Base-by-base conservation (phyloP, 2,797 vertebrate species). In the Oreochromis grahami region DNA sequence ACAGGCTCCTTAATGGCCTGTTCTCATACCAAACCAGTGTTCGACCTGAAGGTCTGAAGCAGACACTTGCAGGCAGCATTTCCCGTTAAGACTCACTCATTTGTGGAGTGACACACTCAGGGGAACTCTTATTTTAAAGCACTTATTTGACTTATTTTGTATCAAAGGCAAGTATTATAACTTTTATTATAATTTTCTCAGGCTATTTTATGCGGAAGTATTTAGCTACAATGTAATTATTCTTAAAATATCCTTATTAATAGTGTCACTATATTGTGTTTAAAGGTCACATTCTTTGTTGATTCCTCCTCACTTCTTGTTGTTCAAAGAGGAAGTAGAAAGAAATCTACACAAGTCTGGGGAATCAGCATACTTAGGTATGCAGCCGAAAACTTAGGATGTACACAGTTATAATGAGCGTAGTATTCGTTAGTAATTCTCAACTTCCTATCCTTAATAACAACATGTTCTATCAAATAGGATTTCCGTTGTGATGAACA, bases 41-140 rank as follows among this genome's bases (percentile, higher is more conserved):
- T 19, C 24, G 0, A 1, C 24, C 43, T 50, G 15, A 13, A 6
- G 10, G 1, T 10, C 26, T 32, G 1, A 50, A 29, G 70, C 10
- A 32, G 26, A 50, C 29, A 0, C 45, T n/a, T 50, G 45, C 45
- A 19, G 43, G 26, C 63, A 50, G 43, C 26, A 74, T 32, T 74
- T 74, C 8, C 38, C 43, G 36, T 24, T 68, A 68, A 43, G 63
- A 68, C 36, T 70, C 36, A 74, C 58, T 50, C 26, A n/a, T 48
- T 74, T 32, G 43, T 74, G 19, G 43, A 50, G 3, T n/a, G 26
- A 50, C 15, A 19, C 1, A 1, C 17, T 74, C 29, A 0, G 15
- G 26, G 26, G 24, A 50, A 32, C 43, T 32, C 17, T 32, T 74
- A 29, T 74, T 74, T 74, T 32, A 50, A 74, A 50, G 14, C 15